phyloP scores from a whole-genome alignment of 2,113 vertebrate species.

The Origma solitaria region DNA sequence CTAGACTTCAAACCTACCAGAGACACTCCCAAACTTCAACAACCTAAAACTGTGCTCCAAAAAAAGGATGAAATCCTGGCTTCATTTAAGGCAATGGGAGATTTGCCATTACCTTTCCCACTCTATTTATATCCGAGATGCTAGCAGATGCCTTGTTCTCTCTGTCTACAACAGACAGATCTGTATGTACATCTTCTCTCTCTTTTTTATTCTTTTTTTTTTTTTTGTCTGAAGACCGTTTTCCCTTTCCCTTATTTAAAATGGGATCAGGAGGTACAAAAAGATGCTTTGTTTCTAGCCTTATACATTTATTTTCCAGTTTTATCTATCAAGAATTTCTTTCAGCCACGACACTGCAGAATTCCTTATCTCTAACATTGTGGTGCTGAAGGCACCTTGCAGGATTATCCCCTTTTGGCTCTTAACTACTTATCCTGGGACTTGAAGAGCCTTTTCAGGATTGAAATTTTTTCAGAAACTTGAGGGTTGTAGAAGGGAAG shows the following conservation, averaged over 20 bases:
- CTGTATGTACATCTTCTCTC: neutral
- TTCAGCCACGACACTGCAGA: neutral
- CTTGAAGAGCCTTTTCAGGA: neutral
- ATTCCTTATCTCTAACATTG: neutral
- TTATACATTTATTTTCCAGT: neutral
- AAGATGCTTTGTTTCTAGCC: neutral
- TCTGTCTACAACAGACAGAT: conserved; percentile 35
- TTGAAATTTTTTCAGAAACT: neutral
- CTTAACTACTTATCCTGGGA: neutral
- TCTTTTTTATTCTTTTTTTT: neutral
- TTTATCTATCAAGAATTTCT: neutral
- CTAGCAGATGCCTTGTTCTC: conserved; percentile 58
- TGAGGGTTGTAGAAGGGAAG: neutral
- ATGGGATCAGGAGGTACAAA: neutral
- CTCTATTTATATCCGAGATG: conserved; percentile 43
- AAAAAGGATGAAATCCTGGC: conserved; percentile 46
- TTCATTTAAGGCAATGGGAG: conserved; percentile 43
- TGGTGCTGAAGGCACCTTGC: neutral
- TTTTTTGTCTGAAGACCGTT: neutral
- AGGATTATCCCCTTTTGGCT: neutral
- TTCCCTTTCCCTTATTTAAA: neutral
- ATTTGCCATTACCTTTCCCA: conserved; percentile 62
- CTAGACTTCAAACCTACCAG: neutral
- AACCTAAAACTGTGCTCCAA: conserved; percentile 1
- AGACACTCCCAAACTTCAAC: neutral